Evolutionary conservation across 1,140 invertebrate species (phyloP).

Genomic region (Ctenoplectra terminalis): DNA sequence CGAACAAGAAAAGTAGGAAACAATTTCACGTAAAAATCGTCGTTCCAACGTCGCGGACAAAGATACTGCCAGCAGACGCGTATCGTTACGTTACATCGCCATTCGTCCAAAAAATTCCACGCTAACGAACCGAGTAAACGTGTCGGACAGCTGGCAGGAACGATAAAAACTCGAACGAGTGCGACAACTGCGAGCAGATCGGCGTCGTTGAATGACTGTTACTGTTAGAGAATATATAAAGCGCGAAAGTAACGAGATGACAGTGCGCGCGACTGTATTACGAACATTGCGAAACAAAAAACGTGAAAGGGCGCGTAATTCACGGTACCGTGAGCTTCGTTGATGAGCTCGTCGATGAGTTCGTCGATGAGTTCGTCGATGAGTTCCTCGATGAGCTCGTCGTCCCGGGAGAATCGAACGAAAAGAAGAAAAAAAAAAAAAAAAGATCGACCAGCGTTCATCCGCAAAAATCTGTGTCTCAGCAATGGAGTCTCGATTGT

Average conservation of each 20-base stretch:
- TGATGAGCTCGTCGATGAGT: not conserved
- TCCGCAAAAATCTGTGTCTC: not conserved
- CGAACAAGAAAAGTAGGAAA: not conserved
- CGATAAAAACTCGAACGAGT: constrained; percentile 23
- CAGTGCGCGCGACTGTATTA: not conserved
- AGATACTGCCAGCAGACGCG: not conserved
- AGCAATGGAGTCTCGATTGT: too few species aligned
- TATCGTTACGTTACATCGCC: not conserved
- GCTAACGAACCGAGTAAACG: constrained; percentile 33
- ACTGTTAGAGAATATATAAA: not conserved
- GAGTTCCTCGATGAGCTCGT: too few species aligned
- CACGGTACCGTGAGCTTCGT: not conserved
- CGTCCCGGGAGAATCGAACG: not conserved
- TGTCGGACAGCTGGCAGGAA: not conserved
- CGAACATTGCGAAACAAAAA: not conserved
- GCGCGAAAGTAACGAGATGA: not conserved
- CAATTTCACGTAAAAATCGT: not conserved
- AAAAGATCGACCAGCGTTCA: not conserved
- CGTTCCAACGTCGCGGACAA: not conserved
- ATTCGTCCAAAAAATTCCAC: not conserved
- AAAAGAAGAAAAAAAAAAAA: not conserved
- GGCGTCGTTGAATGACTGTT: not conserved
- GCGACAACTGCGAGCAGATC: not conserved
- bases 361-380: too few species aligned
- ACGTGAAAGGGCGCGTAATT: not conserved